Evolutionary conservation across 1,140 invertebrate species (phyloP), one percentile per base, ranked within the genome.

Genomic region (Antheraea mylitta): DNA sequence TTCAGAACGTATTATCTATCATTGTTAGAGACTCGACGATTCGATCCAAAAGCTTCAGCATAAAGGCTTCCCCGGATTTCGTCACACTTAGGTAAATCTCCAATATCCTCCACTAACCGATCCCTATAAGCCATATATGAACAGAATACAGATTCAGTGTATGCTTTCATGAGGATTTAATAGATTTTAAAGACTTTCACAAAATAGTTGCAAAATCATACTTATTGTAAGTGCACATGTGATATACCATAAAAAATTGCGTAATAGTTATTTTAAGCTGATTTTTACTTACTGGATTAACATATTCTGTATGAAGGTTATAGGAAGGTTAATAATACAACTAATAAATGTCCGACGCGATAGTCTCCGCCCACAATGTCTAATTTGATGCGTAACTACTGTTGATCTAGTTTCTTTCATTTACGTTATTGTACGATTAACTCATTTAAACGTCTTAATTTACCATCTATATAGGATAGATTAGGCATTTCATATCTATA

Each of bases 21-120:
- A 53, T 53, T 53, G 45, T 53, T 53, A 53, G 45, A 53, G 45
- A 53, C 11, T 53, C 22, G 22, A 53, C 45, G 16, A 16, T 53
- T 42, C 11, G 45, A 53, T 16, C 45, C 45, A 70, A 79, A 73
- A 76, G 78, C 80, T 83, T 71, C 74, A 68, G 69, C 66, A 81
- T 77, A 82, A 85, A 87, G 75, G 80, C 78, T 80, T 75, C 71
- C 74, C 71, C 73, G 79, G 81, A 84, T 86, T 76, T 81, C 78
- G 74, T 77, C 79, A 84, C 79, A 84, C 79, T 86, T 85, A 87
- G 78, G 78, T 84, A 85, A 86, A 89, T 87, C 84, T 82, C 79
- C 79, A 86, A 89, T 86, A 86, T 85, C 83, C 87, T 78, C 74
- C 67, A 70, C 72, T 76, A 89, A 79, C 76, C 75, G 62, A 67